phyloP scores from a whole-genome alignment of 1,140 invertebrate species.

The Saccostrea glomerata region DNA sequence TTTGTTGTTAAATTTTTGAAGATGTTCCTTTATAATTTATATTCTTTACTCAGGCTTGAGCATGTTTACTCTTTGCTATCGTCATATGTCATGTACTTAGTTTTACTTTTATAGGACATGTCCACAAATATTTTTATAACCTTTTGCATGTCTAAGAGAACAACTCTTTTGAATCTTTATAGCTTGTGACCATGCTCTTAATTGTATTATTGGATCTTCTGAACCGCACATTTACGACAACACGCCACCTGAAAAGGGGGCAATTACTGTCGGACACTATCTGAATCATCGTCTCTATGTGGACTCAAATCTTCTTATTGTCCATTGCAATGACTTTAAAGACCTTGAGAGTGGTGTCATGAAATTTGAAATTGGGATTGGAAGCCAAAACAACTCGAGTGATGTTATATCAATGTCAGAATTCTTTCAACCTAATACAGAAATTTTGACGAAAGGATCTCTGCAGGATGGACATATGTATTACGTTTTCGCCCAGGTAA shows the following conservation, averaged over 20 bases:
- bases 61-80: neutral
- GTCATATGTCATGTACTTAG: neutral
- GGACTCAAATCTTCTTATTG: slow-evolving; percentile 46
- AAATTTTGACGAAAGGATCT: neutral
- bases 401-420: neutral
- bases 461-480: neutral
- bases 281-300: slow-evolving; percentile 47
- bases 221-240: slow-evolving; percentile 50
- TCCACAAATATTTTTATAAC: no score
- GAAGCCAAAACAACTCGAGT: slow-evolving; percentile 49
- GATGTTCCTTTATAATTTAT: no score
- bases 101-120: neutral
- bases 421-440: neutral
- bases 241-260: slow-evolving; percentile 51
- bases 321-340: slow-evolving; percentile 61
- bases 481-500: neutral
- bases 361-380: slow-evolving; percentile 4
- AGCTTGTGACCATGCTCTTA: slow-evolving; percentile 54
- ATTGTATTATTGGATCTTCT: slow-evolving; percentile 51
- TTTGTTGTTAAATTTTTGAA: no score
- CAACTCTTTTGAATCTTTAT: slow-evolving; percentile 40
- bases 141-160: slow-evolving; percentile 25
- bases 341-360: slow-evolving; percentile 64
- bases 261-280: slow-evolving; percentile 48
- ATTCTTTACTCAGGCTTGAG: neutral